A percentile compares a stretch with the other conserved stretches of the same genome.
phyloP scores from a whole-genome alignment of 2,797 vertebrate species.

The Gymnothorax reevesii region DNA sequence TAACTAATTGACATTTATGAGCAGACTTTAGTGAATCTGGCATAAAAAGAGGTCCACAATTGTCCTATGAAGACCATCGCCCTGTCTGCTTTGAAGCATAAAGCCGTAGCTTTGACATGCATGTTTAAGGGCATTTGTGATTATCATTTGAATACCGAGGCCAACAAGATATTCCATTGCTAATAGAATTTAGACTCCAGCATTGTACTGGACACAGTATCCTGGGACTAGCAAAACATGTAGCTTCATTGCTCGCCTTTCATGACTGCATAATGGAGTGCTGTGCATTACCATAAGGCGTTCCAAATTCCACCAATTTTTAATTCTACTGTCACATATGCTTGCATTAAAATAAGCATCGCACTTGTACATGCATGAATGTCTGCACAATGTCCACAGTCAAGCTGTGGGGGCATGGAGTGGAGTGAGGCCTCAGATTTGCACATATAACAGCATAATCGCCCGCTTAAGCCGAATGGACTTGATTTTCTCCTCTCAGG shows the following conservation, averaged over 20 bases:
- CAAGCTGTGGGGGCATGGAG: not conserved
- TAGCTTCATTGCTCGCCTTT: not conserved
- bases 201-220: not conserved
- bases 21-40: not conserved
- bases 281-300: constrained; percentile 44
- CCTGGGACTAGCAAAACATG: not conserved
- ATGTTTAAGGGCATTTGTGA: not conserved
- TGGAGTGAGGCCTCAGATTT: not conserved
- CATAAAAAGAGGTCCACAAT: not conserved
- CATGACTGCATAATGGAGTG: constrained; percentile 10
- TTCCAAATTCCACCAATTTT: constrained; percentile 43
- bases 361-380: constrained; percentile 40
- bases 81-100: not conserved
- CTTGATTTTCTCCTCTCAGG: not conserved
- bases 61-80: not conserved
- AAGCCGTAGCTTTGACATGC: not conserved
- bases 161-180: not conserved
- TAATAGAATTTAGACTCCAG: not conserved
- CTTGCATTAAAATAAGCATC: constrained; percentile 43
- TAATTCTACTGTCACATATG: constrained; percentile 44
- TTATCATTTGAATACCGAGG: not conserved
- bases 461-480: constrained; percentile 14
- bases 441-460: not conserved
- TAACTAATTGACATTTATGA: not conserved
- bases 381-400: constrained; percentile 31